Conservation (phyloP, 2,797 vertebrate species). For the Poliocrania exsul region DNA sequence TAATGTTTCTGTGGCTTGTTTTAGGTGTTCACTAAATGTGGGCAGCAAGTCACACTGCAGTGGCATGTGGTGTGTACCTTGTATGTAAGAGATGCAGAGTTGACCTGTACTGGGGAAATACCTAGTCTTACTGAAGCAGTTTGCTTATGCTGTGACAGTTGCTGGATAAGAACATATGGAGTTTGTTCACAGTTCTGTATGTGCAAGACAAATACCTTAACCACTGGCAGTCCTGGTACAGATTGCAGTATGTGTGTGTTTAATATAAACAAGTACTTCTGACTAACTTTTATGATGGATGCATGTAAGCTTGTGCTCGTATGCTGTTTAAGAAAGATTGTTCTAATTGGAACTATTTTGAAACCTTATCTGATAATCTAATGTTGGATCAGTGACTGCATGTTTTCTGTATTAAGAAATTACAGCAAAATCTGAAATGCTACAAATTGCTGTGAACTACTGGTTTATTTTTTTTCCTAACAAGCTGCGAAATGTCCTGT, state of each 20-base stretch:
- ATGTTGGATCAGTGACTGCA: neutral
- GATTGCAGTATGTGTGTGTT: neutral
- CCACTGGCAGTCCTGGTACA: neutral
- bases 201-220: neutral
- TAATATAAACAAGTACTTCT: neutral
- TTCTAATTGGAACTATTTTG: neutral
- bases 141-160: neutral
- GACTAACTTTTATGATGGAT: neutral
- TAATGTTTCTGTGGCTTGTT: neutral
- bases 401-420: neutral
- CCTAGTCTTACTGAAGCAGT: neutral
- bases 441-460: accelerated
- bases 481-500: neutral
- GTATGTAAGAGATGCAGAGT: neutral
- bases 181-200: neutral
- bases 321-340: neutral
- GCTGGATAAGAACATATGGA: neutral
- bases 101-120: neutral
- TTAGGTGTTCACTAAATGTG: neutral
- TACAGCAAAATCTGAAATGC: neutral
- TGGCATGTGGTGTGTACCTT: neutral
- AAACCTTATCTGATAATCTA: neutral
- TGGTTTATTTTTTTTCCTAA: neutral
- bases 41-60: neutral
- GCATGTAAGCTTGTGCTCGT: neutral